A percentile compares a stretch with the other conserved stretches of the same genome.
Evolutionary conservation across 1,140 invertebrate species (phyloP).

Genomic region (Halyomorpha halys): DNA sequence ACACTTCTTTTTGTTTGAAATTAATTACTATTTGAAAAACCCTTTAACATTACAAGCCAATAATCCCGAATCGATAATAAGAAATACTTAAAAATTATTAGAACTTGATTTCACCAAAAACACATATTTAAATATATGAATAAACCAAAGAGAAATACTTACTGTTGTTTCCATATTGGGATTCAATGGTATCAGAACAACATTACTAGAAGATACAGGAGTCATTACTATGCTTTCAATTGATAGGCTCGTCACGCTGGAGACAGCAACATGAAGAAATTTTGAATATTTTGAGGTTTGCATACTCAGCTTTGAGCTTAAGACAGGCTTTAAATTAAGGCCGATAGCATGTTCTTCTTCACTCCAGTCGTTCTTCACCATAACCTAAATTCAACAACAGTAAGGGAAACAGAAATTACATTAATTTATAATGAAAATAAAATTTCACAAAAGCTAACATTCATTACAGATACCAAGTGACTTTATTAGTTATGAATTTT

Average conservation of each 20-base stretch:
- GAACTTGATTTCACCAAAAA: too few relatives aligned
- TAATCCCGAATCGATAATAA: too few relatives aligned
- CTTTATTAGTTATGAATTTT: too few relatives aligned
- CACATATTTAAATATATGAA: too few relatives aligned
- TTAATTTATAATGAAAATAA: too few relatives aligned
- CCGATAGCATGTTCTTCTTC: conserved; percentile 52
- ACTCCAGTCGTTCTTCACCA: conserved; percentile 63
- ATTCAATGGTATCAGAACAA: conserved; percentile 26
- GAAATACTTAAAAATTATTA: too few relatives aligned
- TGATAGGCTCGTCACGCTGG: background rate
- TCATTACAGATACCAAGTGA: too few relatives aligned
- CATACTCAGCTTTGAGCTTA: conserved; percentile 64
- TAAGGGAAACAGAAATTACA: background rate
- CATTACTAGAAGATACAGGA: conserved; percentile 31
- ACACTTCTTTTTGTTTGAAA: too few relatives aligned
- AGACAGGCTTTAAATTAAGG: conserved; percentile 69
- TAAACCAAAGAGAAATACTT: too few relatives aligned
- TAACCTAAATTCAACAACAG: conserved; percentile 40
- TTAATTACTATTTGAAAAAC: too few relatives aligned
- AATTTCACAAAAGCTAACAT: too few relatives aligned
- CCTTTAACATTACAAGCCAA: too few relatives aligned
- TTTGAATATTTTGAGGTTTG: conserved; percentile 72
- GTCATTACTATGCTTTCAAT: conserved; percentile 20
- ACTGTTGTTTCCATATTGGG: background rate
- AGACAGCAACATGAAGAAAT: conserved; percentile 64